phyloP scores from a whole-genome alignment of 2,113 vertebrate genomes.

The Panurus biarmicus region DNA sequence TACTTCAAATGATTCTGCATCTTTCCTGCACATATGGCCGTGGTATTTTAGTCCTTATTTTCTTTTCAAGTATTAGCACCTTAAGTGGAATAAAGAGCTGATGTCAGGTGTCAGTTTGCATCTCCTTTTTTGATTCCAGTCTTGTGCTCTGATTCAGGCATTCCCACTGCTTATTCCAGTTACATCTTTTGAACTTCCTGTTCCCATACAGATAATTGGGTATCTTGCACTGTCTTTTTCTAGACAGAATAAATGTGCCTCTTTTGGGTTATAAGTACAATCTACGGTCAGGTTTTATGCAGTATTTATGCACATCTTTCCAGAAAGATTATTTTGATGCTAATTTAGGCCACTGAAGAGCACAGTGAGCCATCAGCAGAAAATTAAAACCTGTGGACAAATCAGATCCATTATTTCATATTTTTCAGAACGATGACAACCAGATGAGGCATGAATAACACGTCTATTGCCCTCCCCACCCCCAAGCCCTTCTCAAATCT shows the following conservation, averaged over 20 bases:
- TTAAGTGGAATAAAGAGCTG: not conserved
- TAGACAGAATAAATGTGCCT: not conserved
- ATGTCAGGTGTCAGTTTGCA: not conserved
- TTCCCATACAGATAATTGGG: not conserved
- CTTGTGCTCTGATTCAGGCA: not conserved
- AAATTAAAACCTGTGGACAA: slow-evolving; percentile 5
- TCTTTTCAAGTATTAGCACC: not conserved
- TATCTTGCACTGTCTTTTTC: not conserved
- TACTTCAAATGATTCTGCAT: not conserved
- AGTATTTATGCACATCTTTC: not conserved
- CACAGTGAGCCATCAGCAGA: not conserved
- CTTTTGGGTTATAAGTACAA: not conserved
- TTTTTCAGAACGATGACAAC: not conserved
- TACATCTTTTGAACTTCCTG: slow-evolving; percentile 10
- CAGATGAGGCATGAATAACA: not conserved
- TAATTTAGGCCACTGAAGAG: not conserved
- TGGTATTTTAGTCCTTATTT: not conserved
- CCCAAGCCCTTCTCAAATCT: not conserved
- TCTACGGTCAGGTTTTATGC: not conserved
- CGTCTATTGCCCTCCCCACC: not conserved
- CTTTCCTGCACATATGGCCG: not conserved
- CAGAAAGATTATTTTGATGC: not conserved
- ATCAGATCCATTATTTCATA: not conserved
- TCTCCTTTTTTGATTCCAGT: not conserved
- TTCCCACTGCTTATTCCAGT: slow-evolving; percentile 19